Evolutionary conservation across 2,113 vertebrate genomes (phyloP).

Genomic region (Leptodactylus fuscus): DNA sequence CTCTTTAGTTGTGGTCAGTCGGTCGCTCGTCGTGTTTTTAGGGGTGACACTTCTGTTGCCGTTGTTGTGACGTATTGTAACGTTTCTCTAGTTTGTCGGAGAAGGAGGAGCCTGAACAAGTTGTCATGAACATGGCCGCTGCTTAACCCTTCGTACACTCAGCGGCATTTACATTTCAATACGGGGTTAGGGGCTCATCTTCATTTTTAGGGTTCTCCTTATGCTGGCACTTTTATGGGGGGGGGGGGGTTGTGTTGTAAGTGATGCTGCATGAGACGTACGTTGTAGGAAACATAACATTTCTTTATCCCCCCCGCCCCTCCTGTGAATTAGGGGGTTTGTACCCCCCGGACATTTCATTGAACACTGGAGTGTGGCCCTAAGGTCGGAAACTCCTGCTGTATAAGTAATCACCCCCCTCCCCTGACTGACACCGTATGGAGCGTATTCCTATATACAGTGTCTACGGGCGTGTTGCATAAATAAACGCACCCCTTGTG

Average conservation of each 20-base stretch:
- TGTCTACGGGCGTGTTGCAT: too few species aligned
- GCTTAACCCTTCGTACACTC: background rate
- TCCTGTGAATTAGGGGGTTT: too few species aligned
- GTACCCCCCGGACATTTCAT: too few species aligned
- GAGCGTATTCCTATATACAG: too few species aligned
- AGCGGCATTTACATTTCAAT: background rate
- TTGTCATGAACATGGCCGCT: background rate
- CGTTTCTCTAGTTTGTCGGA: background rate
- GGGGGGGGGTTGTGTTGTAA: background rate
- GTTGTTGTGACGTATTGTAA: background rate
- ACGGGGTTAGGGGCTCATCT: background rate
- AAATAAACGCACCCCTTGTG: too few species aligned
- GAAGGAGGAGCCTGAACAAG: background rate
- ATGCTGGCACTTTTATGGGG: background rate
- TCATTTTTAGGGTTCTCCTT: background rate
- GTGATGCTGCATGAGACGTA: background rate
- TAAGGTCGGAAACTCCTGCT: too few species aligned
- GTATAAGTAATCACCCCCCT: too few species aligned
- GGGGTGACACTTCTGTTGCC: background rate
- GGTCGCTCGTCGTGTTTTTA: background rate
- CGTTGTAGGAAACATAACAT: background rate
- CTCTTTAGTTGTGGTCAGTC: background rate
- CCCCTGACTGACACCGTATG: too few species aligned
- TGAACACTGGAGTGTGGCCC: too few species aligned
- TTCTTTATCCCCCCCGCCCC: background rate